Evolutionary conservation across 2,888 invertebrate genomes (phyloP).

Genomic region (Campoletis raptor): DNA sequence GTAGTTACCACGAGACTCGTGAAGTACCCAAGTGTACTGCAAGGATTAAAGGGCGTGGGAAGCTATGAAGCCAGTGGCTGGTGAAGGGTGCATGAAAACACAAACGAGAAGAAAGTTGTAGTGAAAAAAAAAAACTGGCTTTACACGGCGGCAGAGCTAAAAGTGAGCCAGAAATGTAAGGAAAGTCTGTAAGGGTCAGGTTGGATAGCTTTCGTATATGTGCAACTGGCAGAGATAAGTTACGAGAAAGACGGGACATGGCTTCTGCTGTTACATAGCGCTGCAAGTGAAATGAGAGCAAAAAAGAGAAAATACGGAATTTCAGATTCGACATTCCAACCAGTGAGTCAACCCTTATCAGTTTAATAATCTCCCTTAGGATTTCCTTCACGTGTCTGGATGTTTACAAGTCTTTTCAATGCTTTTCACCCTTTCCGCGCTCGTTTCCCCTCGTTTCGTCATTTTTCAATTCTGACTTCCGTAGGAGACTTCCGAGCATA

Average conservation of each 20-base stretch:
- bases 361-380: conserved; percentile 33
- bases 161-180: conserved; percentile 14
- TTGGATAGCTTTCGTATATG: conserved; percentile 23
- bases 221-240: conserved; percentile 57
- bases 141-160: not conserved
- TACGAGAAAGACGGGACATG: conserved; percentile 19
- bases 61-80: conserved; percentile 20
- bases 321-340: conserved; percentile 37
- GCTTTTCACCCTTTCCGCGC: conserved; percentile 15
- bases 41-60: conserved; percentile 35
- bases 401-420: conserved; percentile 50
- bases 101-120: conserved; percentile 22
- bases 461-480: conserved; percentile 14
- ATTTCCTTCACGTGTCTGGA: conserved; percentile 38
- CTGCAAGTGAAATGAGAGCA: conserved; percentile 26
- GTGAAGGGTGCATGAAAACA: conserved; percentile 23
- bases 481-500: not conserved
- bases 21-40: conserved; percentile 6
- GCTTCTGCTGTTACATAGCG: not conserved
- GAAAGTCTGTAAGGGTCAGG: conserved; percentile 18
- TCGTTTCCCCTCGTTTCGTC: not conserved
- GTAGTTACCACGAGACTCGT: conserved; percentile 20
- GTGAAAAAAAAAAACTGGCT: conserved; percentile 42
- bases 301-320: conserved; percentile 34
- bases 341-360: conserved; percentile 52